Percentiles rank a stretch among this genome's conserved stretches.
phyloP scores from a whole-genome alignment of 2,113 vertebrate species.

The Nematolebias whitei region DNA sequence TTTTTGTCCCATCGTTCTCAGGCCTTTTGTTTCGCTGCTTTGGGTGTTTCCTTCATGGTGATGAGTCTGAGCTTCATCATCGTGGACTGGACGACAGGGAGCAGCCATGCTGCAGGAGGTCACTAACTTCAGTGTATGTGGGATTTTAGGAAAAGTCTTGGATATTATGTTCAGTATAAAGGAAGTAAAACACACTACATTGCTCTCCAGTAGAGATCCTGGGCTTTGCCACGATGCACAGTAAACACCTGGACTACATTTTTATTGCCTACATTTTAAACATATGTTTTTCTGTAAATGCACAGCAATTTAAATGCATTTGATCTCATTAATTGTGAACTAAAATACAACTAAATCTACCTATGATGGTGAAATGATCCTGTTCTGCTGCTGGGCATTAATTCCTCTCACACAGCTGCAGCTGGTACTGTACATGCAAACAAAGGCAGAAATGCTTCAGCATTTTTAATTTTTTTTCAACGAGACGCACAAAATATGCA shows the following conservation, averaged over 20 bases:
- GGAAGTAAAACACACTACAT: constrained; percentile 35
- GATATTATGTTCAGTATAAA: constrained; percentile 22
- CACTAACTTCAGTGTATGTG: constrained; percentile 81
- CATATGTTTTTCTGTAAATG: constrained; percentile 6
- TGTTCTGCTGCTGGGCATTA: constrained; percentile 37
- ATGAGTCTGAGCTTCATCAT: constrained; percentile 99
- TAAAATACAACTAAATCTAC: constrained; percentile 23
- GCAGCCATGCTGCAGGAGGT: constrained; percentile 79
- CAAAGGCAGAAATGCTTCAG: constrained; percentile 17
- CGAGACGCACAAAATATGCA: constrained; percentile 31
- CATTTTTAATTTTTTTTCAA: constrained; percentile 17
- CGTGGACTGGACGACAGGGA: constrained; percentile 89
- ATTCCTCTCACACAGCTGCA: constrained; percentile 52
- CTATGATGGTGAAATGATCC: constrained; percentile 5
- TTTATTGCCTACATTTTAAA: constrained; percentile 15
- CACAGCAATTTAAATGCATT: constrained; percentile 25
- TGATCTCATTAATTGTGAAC: constrained; percentile 27
- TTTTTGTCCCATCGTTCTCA: constrained; percentile 47
- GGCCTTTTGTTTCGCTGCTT: constrained; percentile 89
- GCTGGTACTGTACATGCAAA: constrained; percentile 66
- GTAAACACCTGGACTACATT: constrained; percentile 21
- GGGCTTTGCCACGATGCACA: constrained; percentile 3
- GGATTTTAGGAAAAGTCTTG: constrained; percentile 3
- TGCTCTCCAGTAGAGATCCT: constrained; percentile 17
- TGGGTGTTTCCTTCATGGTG: constrained; percentile 93